Conservation (phyloP, 2,888 invertebrate genomes). For the Tetrapedia diversipes region DNA sequence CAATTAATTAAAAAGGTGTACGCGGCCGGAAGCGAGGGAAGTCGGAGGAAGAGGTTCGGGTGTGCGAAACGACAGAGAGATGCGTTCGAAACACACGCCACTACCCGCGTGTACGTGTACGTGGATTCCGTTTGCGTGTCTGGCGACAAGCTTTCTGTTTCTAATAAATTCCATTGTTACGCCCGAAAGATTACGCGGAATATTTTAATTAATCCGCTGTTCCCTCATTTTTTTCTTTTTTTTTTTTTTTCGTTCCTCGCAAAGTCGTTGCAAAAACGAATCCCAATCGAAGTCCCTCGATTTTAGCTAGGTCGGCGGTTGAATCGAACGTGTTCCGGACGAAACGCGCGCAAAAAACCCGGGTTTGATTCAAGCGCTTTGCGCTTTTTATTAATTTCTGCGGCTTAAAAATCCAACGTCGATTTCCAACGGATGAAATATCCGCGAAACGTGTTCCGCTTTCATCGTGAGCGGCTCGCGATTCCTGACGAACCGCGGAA, state of each 20-base stretch:
- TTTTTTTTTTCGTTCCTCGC: too few species aligned
- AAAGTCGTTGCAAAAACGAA: neutral
- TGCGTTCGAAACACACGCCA: conserved; percentile 15
- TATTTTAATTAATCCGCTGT: neutral
- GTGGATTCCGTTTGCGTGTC: neutral
- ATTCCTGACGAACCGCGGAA: conserved; percentile 24
- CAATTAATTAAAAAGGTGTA: conserved; percentile 38
- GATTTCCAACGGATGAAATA: conserved; percentile 33
- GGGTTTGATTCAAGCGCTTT: neutral
- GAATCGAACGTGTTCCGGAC: neutral
- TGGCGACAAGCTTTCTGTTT: neutral
- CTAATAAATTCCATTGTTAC: neutral
- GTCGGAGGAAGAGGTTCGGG: too few species aligned
- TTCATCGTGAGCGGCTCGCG: neutral
- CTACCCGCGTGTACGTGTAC: neutral
- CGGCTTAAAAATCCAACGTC: conserved; percentile 10
- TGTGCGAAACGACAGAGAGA: too few species aligned
- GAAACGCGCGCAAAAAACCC: neutral
- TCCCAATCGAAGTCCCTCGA: neutral
- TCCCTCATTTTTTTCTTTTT: neutral
- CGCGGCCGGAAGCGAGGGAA: neutral
- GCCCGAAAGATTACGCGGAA: neutral
- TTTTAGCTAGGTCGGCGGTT: neutral
- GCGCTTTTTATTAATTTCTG: neutral
- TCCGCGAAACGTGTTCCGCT: conserved; percentile 23